Percentiles rank a stretch among this genome's conserved stretches.
These are phyloP conservation scores for Brachymystax lenok DNA, from an alignment of 2,797 vertebrate genomes.

Conservation along the genomic window DNA sequence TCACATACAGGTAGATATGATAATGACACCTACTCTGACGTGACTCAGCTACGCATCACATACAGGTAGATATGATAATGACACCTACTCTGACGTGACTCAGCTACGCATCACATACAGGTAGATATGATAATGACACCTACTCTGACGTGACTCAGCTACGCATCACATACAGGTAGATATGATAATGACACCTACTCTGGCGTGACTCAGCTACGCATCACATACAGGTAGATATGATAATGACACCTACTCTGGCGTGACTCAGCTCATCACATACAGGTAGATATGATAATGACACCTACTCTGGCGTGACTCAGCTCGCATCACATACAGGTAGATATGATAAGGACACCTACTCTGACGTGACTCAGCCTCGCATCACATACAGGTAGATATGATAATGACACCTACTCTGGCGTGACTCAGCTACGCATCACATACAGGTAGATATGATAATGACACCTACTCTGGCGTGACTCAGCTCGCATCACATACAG, in stretches of 20 bases:
- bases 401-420: conserved; percentile 27
- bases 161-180: conserved; percentile 66
- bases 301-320: conserved; percentile 57
- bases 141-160: conserved; percentile 75
- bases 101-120: conserved; percentile 66
- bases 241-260: conserved; percentile 72
- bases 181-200: conserved; percentile 66
- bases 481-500: conserved; percentile 83
- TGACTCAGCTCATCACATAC: conserved; percentile 84
- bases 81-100: conserved; percentile 76
- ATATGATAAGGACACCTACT: conserved; percentile 48
- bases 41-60: conserved; percentile 12
- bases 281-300: conserved; percentile 49
- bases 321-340: conserved; percentile 78
- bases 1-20: conserved; percentile 47
- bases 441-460: conserved; percentile 66
- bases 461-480: too few species aligned
- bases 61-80: conserved; percentile 68
- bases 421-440: conserved; percentile 78
- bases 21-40: too few species aligned
- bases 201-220: conserved; percentile 63
- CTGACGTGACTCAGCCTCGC: conserved; percentile 75
- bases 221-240: conserved; percentile 70
- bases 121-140: conserved; percentile 41
- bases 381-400: conserved; percentile 74